These are phyloP conservation scores for Limnephilus lunatus DNA, from an alignment of 2,888 invertebrate genomes.

Conservation along the genomic window DNA sequence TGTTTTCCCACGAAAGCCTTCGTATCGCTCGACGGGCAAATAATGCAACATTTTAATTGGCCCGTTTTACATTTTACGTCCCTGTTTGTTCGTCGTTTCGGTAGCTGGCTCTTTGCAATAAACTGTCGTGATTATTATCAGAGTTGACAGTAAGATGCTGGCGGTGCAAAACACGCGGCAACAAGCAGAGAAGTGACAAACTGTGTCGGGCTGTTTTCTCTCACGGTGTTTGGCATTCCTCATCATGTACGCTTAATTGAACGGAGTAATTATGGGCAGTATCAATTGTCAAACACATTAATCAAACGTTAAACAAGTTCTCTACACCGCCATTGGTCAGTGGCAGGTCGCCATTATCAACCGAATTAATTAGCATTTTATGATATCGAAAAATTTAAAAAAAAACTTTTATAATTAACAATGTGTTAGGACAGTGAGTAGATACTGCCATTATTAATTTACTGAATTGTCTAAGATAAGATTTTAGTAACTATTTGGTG, in stretches of 20 bases:
- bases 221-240: neutral
- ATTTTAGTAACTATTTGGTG: neutral
- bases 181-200: neutral
- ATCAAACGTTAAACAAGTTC: neutral
- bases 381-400: neutral
- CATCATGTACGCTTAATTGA: neutral
- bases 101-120: constrained; percentile 48
- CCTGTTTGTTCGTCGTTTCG: constrained; percentile 13
- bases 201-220: neutral
- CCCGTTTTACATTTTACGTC: constrained; percentile 46
- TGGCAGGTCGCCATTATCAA: neutral
- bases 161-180: neutral
- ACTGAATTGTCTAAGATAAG: neutral
- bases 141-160: constrained; percentile 24
- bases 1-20: constrained; percentile 2
- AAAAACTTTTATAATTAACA: neutral
- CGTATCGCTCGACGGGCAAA: neutral
- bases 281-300: neutral
- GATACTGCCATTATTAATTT: neutral
- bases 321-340: neutral
- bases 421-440: neutral
- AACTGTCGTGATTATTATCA: constrained; percentile 43
- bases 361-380: neutral
- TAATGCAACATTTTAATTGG: constrained; percentile 45
- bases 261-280: neutral